Conservation (phyloP, 2,797 vertebrate genomes). For the Sebastes elongatus region DNA sequence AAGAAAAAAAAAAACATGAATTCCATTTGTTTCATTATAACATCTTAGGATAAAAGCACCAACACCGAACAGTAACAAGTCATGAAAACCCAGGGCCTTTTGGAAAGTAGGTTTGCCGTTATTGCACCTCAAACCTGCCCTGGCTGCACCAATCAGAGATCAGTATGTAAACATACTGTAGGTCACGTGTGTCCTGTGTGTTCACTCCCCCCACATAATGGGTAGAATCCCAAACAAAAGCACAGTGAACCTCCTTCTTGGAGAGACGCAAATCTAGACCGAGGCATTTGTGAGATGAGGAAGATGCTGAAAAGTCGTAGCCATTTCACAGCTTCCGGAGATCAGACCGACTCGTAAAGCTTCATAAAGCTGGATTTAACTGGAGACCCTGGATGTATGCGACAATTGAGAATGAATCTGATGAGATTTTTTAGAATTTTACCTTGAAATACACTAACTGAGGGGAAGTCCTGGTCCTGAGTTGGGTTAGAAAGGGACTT, state of each 20-base stretch:
- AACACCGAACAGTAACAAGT: conserved; percentile 82
- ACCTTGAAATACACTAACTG: conserved; percentile 1
- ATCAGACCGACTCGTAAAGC: conserved; percentile 41
- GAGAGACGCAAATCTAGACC: conserved; percentile 43
- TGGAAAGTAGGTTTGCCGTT: conserved; percentile 78
- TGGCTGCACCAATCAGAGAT: conserved; percentile 66
- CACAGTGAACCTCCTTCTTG: conserved; percentile 34
- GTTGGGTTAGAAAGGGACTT: conserved; percentile 50
- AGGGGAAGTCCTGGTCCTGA: conserved; percentile 63
- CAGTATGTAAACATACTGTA: conserved; percentile 46
- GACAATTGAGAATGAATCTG: conserved; percentile 46
- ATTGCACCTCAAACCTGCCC: conserved; percentile 84
- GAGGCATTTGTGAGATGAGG: conserved; percentile 72
- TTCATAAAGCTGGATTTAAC: conserved; percentile 43
- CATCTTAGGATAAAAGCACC: conserved; percentile 84
- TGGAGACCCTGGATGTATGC: conserved; percentile 39
- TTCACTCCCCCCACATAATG: neutral
- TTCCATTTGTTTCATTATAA: conserved; percentile 78
- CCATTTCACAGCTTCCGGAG: conserved; percentile 58
- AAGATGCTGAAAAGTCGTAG: conserved; percentile 60
- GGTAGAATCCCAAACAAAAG: conserved; percentile 16
- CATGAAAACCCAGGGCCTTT: conserved; percentile 70
- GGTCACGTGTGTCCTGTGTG: conserved; percentile 16
- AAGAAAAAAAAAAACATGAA: conserved; percentile 69
- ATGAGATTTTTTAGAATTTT: conserved; percentile 2